phyloP scores from a whole-genome alignment of 2,113 vertebrate species.

The Galbula dea region DNA sequence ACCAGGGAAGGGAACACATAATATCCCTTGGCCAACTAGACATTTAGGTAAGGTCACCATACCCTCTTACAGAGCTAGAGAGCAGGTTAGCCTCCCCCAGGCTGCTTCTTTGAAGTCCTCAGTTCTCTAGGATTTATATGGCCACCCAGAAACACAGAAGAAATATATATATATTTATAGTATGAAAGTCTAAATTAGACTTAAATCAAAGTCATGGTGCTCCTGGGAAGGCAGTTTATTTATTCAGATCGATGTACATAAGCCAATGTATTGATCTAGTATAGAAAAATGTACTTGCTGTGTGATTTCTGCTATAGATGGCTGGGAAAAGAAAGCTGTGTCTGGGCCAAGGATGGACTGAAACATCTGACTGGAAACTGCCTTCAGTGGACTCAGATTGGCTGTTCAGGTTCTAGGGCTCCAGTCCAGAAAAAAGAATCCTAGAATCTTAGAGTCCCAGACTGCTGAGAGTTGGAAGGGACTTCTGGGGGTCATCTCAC shows the following conservation, averaged over 20 bases:
- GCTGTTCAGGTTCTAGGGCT: neutral
- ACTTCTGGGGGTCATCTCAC: too few relatives aligned
- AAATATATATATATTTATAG: neutral
- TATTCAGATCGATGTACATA: neutral
- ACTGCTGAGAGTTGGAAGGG: too few relatives aligned
- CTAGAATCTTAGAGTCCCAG: too few relatives aligned
- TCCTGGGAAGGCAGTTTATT: neutral
- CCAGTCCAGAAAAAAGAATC: neutral
- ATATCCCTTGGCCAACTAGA: neutral
- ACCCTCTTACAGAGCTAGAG: rapidly evolving
- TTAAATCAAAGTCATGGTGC: neutral
- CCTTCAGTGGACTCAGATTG: neutral
- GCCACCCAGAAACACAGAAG: neutral
- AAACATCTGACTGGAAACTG: neutral
- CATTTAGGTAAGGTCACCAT: neutral
- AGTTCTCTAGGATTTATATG: neutral
- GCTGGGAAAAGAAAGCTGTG: neutral
- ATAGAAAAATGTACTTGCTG: neutral
- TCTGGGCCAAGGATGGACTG: neutral
- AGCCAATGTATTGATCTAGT: neutral
- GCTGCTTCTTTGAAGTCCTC: neutral
- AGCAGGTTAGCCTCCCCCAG: neutral
- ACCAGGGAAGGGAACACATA: neutral
- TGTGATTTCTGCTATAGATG: neutral
- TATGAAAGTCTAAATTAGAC: neutral